Evolutionary conservation across 1,140 invertebrate species (phyloP), one percentile per base, ranked within the genome.

Genomic region (Lysiphlebus fabarum): DNA sequence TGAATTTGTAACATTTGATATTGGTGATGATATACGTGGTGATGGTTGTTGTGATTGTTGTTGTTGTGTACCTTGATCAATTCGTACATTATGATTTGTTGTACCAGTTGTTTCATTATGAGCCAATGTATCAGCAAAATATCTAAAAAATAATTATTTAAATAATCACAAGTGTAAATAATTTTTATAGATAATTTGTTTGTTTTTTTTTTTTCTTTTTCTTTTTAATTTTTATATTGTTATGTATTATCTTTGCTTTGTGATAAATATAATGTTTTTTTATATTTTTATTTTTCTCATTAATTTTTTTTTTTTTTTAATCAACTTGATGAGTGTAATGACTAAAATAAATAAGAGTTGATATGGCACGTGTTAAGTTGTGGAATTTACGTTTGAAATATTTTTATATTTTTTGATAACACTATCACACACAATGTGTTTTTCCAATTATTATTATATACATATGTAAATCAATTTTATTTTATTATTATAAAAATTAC

Each of bases 91-190:
- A 51, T 76, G 68, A 63, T 62, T 58, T 44, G 73, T 57, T 58
- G 70, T 66, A 60, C 61, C 61, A 42, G 74, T 75, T 54, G 72
- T 79, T 63, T 83, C 82, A 64, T 83, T 82, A 64, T 82, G 81
- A 1, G 82, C 81, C 12, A 84, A 72, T 5, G 83, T 84, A 56
- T 84, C 82, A 7, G 81, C 82, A 65, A 84, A 84, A 62, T 84
- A 84, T 64, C 82, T 84, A 57, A 56, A 47, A 63, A 9, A 49
- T 7, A 1, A 40, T 26, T 48, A 42, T 49, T 41, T 48, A 42
- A 59, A 55, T 43, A 59, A n/a, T 55, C 34, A 10, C 4, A 59
- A 41, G 40, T 36, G 3, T 48, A 14, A 40, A 43, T 14, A n/a
- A 41, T 33, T 38, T 26, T 48, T 33, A 38, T 12, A 37, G 37